Evolutionary conservation across 37 sponge, comb jelly and placozoan species (phyloP).

Genomic region (Cladorhizidae sp.): DNA sequence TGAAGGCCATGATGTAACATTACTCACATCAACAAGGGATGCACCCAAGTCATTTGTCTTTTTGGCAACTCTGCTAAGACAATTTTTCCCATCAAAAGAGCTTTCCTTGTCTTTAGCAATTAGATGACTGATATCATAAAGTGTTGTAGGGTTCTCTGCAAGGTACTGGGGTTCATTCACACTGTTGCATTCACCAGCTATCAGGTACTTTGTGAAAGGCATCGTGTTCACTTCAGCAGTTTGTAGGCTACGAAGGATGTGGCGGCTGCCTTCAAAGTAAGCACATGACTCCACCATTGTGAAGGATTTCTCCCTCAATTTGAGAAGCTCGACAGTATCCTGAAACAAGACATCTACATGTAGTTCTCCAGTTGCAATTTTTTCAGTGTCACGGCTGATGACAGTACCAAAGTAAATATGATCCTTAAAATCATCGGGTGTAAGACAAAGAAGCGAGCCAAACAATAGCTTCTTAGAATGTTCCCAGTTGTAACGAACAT

Average conservation of each 20-base stretch:
- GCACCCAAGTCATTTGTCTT: not conserved
- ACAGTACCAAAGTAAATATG: slow-evolving; percentile 70
- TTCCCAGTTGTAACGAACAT: slow-evolving; percentile 59
- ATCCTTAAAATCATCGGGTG: slow-evolving; percentile 38
- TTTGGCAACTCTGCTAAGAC: not conserved
- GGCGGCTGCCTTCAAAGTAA: slow-evolving; percentile 86
- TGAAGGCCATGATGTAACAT: slow-evolving; percentile 33
- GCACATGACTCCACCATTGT: slow-evolving; percentile 82
- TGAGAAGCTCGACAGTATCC: not conserved
- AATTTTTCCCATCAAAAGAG: not conserved
- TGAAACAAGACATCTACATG: slow-evolving; percentile 41
- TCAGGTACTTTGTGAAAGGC: slow-evolving; percentile 76
- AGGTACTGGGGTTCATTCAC: slow-evolving; percentile 43
- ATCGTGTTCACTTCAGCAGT: slow-evolving; percentile 73
- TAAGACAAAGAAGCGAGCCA: slow-evolving; percentile 85
- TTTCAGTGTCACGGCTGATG: slow-evolving; percentile 53
- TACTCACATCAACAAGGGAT: slow-evolving; percentile 8
- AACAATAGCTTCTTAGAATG: slow-evolving; percentile 71
- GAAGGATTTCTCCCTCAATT: slow-evolving; percentile 21
- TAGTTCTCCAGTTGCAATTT: slow-evolving; percentile 51
- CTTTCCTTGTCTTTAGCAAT: not conserved
- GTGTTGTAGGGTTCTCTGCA: not conserved
- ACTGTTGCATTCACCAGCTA: slow-evolving; percentile 29
- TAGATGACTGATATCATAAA: not conserved
- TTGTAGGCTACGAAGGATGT: slow-evolving; percentile 70